Conservation (phyloP, 2,113 vertebrate species). For the Laticauda colubrina region DNA sequence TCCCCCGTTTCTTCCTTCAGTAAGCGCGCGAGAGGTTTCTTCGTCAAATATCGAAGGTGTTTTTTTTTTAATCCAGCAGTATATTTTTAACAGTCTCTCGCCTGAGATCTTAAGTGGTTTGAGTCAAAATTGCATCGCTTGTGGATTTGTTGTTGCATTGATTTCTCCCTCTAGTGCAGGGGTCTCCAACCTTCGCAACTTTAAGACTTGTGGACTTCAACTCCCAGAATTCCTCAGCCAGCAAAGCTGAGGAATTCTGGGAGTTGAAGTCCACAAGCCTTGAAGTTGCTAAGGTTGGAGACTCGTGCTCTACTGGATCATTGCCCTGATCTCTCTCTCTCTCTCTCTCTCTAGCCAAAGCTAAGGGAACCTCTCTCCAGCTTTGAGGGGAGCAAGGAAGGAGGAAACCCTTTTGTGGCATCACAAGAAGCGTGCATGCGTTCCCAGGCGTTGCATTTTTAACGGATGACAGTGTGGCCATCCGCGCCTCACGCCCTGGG, state of each 20-base stretch:
- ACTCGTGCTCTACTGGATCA: too few relatives aligned
- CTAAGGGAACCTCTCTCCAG: not conserved
- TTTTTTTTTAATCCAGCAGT: not conserved
- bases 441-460: not conserved
- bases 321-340: too few relatives aligned
- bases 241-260: too few relatives aligned
- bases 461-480: not conserved
- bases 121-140: not conserved
- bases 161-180: not conserved
- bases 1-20: not conserved
- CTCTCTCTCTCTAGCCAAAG: not conserved
- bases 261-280: too few relatives aligned
- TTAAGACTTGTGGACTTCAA: too few relatives aligned
- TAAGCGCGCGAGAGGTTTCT: not conserved
- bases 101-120: not conserved
- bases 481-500: too few relatives aligned
- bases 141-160: not conserved
- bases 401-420: not conserved
- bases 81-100: not conserved
- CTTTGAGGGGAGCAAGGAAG: not conserved
- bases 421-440: not conserved
- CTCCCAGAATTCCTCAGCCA: too few relatives aligned
- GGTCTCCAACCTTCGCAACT: too few relatives aligned
- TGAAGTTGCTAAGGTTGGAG: too few relatives aligned
- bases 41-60: not conserved